Conservation (phyloP, 1,140 invertebrate genomes). For the Dryas iulia region DNA sequence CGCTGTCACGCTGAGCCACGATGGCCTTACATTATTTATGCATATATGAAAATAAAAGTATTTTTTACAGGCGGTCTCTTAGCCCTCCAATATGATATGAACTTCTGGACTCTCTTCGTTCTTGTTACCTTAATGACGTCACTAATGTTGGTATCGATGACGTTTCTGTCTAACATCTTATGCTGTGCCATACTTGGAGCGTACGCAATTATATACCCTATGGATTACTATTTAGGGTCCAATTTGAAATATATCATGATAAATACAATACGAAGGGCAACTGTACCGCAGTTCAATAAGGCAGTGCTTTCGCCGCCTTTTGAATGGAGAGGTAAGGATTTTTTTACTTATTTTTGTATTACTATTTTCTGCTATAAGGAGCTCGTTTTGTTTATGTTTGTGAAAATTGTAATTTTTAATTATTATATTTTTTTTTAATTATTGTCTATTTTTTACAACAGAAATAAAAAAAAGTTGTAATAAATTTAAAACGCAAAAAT, state of each 20-base stretch:
- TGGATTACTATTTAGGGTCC: slow-evolving; percentile 84
- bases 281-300: slow-evolving; percentile 80
- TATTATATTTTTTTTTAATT: background rate
- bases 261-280: slow-evolving; percentile 83
- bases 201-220: slow-evolving; percentile 82
- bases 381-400: too few relatives aligned
- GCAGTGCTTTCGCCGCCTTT: slow-evolving; percentile 83
- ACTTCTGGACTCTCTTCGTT: slow-evolving; percentile 84
- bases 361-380: background rate
- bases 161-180: slow-evolving; percentile 82
- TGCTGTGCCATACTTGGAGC: slow-evolving; percentile 83
- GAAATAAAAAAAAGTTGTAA: too few relatives aligned
- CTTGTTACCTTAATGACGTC: slow-evolving; percentile 78
- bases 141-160: slow-evolving; percentile 77
- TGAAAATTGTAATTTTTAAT: background rate
- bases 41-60: background rate
- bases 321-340: slow-evolving; percentile 82
- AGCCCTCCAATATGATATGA: slow-evolving; percentile 80
- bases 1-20: too few relatives aligned
- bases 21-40: too few relatives aligned
- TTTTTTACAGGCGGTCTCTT: slow-evolving; percentile 80
- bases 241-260: slow-evolving; percentile 87
- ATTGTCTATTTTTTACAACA: too few relatives aligned
- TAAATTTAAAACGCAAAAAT: too few relatives aligned
- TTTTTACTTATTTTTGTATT: background rate